phyloP scores from a whole-genome alignment of 35 echinoderm and acorn worm genomes.

The Patiria miniata region DNA sequence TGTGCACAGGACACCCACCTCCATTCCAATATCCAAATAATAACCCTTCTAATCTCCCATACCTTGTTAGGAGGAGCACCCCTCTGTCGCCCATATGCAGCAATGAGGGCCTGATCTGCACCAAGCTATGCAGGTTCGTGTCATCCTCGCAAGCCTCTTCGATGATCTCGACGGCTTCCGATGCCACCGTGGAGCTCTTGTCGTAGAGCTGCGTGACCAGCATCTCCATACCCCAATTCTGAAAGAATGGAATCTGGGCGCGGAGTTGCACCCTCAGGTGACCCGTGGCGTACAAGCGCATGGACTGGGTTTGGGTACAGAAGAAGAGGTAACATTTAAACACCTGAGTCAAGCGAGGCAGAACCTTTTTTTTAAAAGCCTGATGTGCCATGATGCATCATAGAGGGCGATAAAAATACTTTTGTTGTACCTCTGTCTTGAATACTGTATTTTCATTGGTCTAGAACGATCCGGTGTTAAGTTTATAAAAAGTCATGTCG shows the following conservation, averaged over 20 bases:
- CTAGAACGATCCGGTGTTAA: too few species aligned
- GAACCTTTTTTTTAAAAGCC: too few species aligned
- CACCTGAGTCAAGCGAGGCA: too few species aligned
- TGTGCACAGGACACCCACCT: too few species aligned
- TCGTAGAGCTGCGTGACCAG: slow-evolving; percentile 87
- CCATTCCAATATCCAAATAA: too few species aligned
- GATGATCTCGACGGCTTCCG: slow-evolving; percentile 74
- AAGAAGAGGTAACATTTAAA: not conserved
- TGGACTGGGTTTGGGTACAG: slow-evolving; percentile 41
- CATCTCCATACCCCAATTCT: slow-evolving; percentile 90
- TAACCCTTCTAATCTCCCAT: too few species aligned
- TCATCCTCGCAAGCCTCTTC: slow-evolving; percentile 98
- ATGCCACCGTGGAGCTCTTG: slow-evolving; percentile 61
- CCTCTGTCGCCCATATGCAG: slow-evolving; percentile 95
- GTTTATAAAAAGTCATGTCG: too few species aligned
- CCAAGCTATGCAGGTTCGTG: slow-evolving; percentile 75
- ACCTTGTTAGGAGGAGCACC: slow-evolving; percentile 44
- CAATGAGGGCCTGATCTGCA: slow-evolving; percentile 83
- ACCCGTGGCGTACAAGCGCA: slow-evolving; percentile 82
- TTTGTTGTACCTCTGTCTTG: too few species aligned
- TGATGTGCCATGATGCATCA: too few species aligned
- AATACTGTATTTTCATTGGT: too few species aligned
- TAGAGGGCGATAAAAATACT: too few species aligned
- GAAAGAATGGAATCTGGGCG: slow-evolving; percentile 85
- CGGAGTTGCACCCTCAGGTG: slow-evolving; percentile 83